Percentiles rank a stretch among this genome's conserved stretches.
Evolutionary conservation across 2,113 vertebrate species (phyloP).

Genomic region (Podarcis muralis): DNA sequence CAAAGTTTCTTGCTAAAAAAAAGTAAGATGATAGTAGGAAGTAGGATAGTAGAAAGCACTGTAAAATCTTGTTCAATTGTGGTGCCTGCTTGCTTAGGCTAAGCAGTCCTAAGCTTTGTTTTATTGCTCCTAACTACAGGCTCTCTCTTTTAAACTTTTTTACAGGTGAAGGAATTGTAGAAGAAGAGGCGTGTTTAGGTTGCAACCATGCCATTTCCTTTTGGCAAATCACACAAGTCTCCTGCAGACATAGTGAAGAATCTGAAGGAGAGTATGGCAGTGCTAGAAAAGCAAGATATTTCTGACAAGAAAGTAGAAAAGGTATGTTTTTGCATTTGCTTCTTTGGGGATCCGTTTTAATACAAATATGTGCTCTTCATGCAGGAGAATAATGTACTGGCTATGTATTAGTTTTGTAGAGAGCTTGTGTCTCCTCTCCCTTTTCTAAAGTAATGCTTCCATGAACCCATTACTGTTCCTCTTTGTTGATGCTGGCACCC

Average conservation of each 20-base stretch:
- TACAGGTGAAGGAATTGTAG: constrained; percentile 81
- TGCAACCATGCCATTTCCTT: constrained; percentile 94
- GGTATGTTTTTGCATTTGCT: constrained; percentile 71
- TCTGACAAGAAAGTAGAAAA: constrained; percentile 96
- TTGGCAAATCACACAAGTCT: constrained; percentile 97
- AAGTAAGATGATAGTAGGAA: not conserved
- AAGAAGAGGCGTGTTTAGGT: constrained; percentile 70
- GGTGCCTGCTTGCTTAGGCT: not conserved
- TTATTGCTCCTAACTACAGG: constrained; percentile 5
- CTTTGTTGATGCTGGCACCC: not conserved
- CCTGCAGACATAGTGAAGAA: constrained; percentile 97
- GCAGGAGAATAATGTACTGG: not conserved
- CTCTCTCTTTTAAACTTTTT: constrained; percentile 23
- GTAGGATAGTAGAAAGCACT: not conserved
- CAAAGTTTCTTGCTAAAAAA: not conserved
- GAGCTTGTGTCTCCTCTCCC: not conserved
- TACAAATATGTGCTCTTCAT: not conserved
- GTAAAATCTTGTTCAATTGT: not conserved
- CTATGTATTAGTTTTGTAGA: not conserved
- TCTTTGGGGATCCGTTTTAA: not conserved
- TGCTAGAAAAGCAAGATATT: constrained; percentile 93
- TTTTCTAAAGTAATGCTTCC: not conserved
- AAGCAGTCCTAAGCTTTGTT: constrained; percentile 1
- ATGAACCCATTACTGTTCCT: not conserved
- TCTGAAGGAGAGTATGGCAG: constrained; percentile 94